These are phyloP conservation scores for Drosophila aff. DNA, from an alignment of 1,140 invertebrate species.

Conservation along the genomic window DNA sequence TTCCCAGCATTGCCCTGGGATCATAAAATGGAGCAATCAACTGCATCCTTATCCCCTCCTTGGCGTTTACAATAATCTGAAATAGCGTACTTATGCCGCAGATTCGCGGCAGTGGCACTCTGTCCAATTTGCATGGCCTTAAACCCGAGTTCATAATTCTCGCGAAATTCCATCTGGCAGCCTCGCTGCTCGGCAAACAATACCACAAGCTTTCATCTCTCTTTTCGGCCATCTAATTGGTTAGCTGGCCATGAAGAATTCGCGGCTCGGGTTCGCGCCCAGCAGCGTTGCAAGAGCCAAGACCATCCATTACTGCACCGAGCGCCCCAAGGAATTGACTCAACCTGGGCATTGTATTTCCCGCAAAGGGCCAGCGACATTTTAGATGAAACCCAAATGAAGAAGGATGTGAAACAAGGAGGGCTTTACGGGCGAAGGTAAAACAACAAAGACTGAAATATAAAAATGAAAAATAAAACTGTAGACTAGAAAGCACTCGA, in stretches of 20 bases:
- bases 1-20: background rate
- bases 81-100: conserved; percentile 25
- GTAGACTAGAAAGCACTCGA: background rate
- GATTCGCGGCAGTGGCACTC: background rate
- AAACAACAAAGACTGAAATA: background rate
- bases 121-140: conserved; percentile 29
- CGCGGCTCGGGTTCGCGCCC: conserved; percentile 1
- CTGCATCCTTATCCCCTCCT: conserved; percentile 23
- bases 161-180: conserved; percentile 16
- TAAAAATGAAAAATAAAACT: background rate
- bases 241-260: conserved; percentile 15
- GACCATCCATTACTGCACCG: conserved; percentile 13
- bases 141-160: conserved; percentile 11
- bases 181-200: conserved; percentile 10
- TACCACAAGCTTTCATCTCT: background rate
- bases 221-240: conserved; percentile 27
- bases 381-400: conserved; percentile 9
- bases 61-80: conserved; percentile 39
- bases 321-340: conserved; percentile 27
- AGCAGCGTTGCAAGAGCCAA: background rate
- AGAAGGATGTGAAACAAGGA: conserved; percentile 1
- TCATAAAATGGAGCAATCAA: conserved; percentile 31
- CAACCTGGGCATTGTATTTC: conserved; percentile 17
- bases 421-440: background rate
- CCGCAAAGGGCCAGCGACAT: conserved; percentile 3